Evolutionary conservation across 2,888 invertebrate genomes (phyloP).

Genomic region (Blastobasis adustella): DNA sequence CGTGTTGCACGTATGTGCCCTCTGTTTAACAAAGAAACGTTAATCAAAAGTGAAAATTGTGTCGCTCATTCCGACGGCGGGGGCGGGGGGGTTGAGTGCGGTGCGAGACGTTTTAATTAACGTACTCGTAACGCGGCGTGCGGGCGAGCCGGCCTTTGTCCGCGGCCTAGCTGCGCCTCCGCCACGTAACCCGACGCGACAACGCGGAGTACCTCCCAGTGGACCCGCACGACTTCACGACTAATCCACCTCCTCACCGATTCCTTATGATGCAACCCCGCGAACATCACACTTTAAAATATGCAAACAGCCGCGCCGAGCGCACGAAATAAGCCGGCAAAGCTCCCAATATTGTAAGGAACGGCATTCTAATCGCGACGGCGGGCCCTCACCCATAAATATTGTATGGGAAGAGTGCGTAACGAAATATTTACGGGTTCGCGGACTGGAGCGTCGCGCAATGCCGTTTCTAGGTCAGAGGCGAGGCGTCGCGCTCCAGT

Average conservation of each 20-base stretch:
- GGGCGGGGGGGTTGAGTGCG: conserved; percentile 2
- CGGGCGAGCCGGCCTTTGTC: conserved; percentile 27
- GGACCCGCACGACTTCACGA: conserved; percentile 1
- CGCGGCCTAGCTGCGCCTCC: conserved; percentile 3
- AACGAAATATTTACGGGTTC: conserved; percentile 51
- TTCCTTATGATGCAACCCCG: conserved; percentile 33
- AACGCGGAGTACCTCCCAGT: conserved; percentile 1
- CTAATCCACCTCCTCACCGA: conserved; percentile 28
- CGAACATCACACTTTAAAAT: conserved; percentile 37
- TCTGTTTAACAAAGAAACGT: conserved; percentile 27
- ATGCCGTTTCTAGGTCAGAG: conserved; percentile 57
- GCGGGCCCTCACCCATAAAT: conserved; percentile 55
- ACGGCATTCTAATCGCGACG: conserved; percentile 60
- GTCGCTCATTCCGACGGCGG: conserved; percentile 5
- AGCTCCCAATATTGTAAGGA: conserved; percentile 49
- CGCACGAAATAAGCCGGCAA: conserved; percentile 44
- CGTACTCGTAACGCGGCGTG: conserved; percentile 36
- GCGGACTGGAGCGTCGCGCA: conserved; percentile 18
- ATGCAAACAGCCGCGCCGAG: conserved; percentile 51
- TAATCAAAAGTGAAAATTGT: conserved; percentile 41
- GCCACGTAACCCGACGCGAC: neutral
- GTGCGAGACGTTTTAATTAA: conserved; percentile 40
- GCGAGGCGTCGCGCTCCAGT: conserved; percentile 39
- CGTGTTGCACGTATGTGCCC: neutral
- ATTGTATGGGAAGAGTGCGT: conserved; percentile 46